Percentiles rank a stretch among this genome's conserved stretches.
phyloP scores from a whole-genome alignment of 2,797 vertebrate species.

The Pygocentrus nattereri region DNA sequence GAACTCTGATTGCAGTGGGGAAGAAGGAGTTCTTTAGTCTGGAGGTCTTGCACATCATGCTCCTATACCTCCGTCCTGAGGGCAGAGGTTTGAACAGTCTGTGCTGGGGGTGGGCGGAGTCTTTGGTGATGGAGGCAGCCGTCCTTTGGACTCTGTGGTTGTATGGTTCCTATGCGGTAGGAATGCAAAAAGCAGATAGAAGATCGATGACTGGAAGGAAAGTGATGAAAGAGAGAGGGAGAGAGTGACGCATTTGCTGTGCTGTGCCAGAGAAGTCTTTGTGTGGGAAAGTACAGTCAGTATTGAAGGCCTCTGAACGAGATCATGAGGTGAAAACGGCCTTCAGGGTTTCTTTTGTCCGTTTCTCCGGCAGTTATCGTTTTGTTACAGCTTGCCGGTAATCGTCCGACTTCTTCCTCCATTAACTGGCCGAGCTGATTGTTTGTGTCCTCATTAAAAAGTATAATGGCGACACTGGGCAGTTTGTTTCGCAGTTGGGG shows the following conservation, averaged over 20 bases:
- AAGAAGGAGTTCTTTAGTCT: too few relatives aligned
- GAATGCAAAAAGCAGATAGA: too few relatives aligned
- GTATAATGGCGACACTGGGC: conserved; percentile 55
- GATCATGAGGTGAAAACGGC: background rate
- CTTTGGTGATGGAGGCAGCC: too few relatives aligned
- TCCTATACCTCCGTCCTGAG: too few relatives aligned
- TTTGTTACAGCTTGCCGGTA: conserved; percentile 64
- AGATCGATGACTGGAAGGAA: background rate
- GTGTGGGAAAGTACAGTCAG: background rate
- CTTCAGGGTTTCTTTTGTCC: conserved; percentile 40
- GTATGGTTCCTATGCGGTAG: background rate
- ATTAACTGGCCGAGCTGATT: conserved; percentile 61
- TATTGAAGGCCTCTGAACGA: background rate
- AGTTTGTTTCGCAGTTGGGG: background rate
- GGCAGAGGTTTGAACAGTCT: too few relatives aligned
- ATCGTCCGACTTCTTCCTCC: conserved; percentile 64
- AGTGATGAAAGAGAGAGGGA: background rate
- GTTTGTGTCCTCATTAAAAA: conserved; percentile 75
- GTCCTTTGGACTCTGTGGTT: too few relatives aligned
- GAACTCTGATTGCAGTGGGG: too few relatives aligned
- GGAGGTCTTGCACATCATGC: too few relatives aligned
- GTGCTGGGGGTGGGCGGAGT: too few relatives aligned
- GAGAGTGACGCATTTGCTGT: background rate
- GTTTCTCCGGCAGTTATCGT: conserved; percentile 48
- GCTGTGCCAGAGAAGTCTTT: background rate